Evolutionary conservation across 2,888 invertebrate species (phyloP).

Genomic region (Mythimna vitellina): DNA sequence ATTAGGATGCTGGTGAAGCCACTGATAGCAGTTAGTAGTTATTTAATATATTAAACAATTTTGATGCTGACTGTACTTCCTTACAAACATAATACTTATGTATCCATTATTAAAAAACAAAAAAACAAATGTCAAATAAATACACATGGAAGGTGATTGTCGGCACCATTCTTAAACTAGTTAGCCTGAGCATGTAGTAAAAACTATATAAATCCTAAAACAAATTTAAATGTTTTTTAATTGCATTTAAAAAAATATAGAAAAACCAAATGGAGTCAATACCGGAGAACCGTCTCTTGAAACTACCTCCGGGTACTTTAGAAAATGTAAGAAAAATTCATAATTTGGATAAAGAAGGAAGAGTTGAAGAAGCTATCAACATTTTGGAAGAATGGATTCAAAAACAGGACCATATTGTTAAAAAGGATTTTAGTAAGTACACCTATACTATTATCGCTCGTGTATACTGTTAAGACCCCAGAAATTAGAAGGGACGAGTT

Average conservation of each 20-base stretch:
- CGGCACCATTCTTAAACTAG: too few relatives aligned
- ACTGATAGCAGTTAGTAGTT: too few relatives aligned
- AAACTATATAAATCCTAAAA: too few relatives aligned
- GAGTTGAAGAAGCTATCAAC: slow-evolving; percentile 67
- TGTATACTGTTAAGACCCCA: too few relatives aligned
- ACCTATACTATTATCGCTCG: too few relatives aligned
- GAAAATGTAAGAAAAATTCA: slow-evolving; percentile 64
- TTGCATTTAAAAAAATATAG: neutral
- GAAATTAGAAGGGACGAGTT: too few relatives aligned
- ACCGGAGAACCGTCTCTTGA: slow-evolving; percentile 58
- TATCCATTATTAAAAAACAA: neutral
- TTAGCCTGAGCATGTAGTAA: too few relatives aligned
- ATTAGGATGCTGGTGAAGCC: too few relatives aligned
- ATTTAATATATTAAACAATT: neutral
- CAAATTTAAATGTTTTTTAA: too few relatives aligned
- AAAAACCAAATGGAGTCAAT: slow-evolving; percentile 19
- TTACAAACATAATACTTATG: neutral
- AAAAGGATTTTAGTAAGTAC: slow-evolving; percentile 68
- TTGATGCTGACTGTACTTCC: neutral
- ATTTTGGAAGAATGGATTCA: slow-evolving; percentile 73
- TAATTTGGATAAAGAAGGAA: slow-evolving; percentile 67
- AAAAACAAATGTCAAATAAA: neutral
- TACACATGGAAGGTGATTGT: neutral
- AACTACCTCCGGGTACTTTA: slow-evolving; percentile 63
- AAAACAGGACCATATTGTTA: slow-evolving; percentile 68